Evolutionary conservation across 2,888 invertebrate species (phyloP), one percentile per base, ranked within the genome.

Genomic region (Drosophila meridionalis): DNA sequence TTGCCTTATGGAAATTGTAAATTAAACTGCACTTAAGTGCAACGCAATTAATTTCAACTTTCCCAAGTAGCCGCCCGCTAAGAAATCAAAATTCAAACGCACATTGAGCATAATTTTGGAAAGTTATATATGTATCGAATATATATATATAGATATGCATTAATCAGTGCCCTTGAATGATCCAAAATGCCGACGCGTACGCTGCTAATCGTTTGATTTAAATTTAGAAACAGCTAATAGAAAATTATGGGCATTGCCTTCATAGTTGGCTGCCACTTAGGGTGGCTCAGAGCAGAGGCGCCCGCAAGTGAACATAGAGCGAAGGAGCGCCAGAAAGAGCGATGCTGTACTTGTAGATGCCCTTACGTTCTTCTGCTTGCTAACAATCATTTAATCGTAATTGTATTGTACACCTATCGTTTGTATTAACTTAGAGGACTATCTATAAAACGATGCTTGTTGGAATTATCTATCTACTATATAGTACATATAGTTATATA

Each of bases 171-270:
- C 80, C 78, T 73, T 79, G 73, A 76, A 76, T 50, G 67, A 28
- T 45, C 14, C 34, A 26, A 78, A 69, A 76, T 80, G 55, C 67
- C 59, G 60, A 42, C 30, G 55, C 68, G 76, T 87, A 85, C 85
- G 90, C 81, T 73, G 88, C 90, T 86, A 87, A 86, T 89, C 84
- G 89, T 57, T 66, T 58, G 75, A 66, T 69, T 85, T 85, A 89
- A 89, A 76, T 85, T 89, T 89, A 87, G 90, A 85, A 73, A 60
- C 52, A 69, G 58, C 69, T 76, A 73, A 80, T 71, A 59, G 69
- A 61, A 61, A 80, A 89, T 84, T 84, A 85, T 89, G 85, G 87
- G 73, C 76, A 69, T 43, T 26, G 40, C 55, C 32, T 56, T 36
- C 32, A 43, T 32, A 53, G 47, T 12, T 12, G 9, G 34, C 50